A percentile compares a stretch with the other conserved stretches of the same genome.
phyloP scores from a whole-genome alignment of 2,797 vertebrate species.

The Tinamus major region DNA sequence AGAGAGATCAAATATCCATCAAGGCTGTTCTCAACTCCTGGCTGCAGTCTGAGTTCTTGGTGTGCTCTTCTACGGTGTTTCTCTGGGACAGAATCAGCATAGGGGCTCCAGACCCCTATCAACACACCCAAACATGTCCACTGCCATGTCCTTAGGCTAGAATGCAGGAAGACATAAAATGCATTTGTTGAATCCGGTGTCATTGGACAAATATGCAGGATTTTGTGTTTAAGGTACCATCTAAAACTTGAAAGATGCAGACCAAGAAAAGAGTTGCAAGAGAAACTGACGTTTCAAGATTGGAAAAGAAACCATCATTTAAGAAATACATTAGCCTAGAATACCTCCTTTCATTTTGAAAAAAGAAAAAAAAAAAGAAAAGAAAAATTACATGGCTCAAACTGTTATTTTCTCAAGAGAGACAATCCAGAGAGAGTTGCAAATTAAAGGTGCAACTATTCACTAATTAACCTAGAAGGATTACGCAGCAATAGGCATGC shows the following conservation, averaged over 20 bases:
- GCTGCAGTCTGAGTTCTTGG: not conserved
- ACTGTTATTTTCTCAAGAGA: not conserved
- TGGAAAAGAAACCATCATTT: not conserved
- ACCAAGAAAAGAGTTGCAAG: not conserved
- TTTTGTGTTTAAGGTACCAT: not conserved
- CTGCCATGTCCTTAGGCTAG: fast-evolving
- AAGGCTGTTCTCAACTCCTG: not conserved
- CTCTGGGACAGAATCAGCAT: not conserved
- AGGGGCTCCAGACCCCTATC: not conserved
- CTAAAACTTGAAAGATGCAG: not conserved
- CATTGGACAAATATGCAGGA: fast-evolving
- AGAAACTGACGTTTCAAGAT: not conserved
- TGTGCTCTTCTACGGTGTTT: fast-evolving
- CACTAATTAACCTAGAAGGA: not conserved
- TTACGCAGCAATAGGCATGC: not conserved
- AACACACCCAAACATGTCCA: not conserved
- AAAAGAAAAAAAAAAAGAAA: not conserved
- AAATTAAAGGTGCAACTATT: not conserved
- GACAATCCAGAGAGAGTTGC: not conserved
- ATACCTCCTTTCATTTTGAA: not conserved
- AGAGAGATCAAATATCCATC: not conserved
- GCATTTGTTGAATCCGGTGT: not conserved
- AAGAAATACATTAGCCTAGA: not conserved
- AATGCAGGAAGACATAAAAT: not conserved
- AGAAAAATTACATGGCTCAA: not conserved